Conservation (phyloP, 2,113 vertebrate genomes). For the Peromyscus maniculatus region DNA sequence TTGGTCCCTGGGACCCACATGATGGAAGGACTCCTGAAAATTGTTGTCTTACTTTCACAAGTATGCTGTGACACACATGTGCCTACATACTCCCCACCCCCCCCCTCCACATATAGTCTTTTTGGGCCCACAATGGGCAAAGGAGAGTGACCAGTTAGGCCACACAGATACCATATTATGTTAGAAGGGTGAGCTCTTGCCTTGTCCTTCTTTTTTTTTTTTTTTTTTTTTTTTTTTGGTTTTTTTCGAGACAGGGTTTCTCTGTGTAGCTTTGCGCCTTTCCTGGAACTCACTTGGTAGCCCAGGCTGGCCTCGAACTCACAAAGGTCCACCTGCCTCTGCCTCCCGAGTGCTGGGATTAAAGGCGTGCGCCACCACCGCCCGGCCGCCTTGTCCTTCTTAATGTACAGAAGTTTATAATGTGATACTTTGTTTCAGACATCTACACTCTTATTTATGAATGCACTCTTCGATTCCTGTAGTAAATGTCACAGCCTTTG, state of each 20-base stretch:
- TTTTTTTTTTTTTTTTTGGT: no score
- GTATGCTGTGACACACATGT: not conserved
- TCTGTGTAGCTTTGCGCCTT: no score
- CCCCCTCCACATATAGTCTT: no score
- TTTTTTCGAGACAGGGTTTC: no score
- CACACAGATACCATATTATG: not conserved
- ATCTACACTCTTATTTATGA: not conserved
- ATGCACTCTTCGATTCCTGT: not conserved
- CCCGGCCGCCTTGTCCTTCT: not conserved
- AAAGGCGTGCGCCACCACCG: no score
- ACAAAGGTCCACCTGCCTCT: no score
- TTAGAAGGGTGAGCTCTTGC: not conserved
- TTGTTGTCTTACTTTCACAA: not conserved
- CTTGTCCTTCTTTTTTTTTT: conserved; percentile 21
- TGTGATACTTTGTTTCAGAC: conserved; percentile 9
- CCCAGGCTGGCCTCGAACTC: no score
- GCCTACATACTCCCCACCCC: no score
- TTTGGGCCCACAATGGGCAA: not conserved
- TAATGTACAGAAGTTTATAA: not conserved
- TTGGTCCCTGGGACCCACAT: not conserved
- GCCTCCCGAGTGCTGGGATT: no score
- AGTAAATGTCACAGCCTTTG: not conserved
- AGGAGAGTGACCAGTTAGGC: not conserved
- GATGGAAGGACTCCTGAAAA: not conserved
- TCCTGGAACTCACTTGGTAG: no score